Evolutionary conservation across 2,797 vertebrate species (phyloP).

Genomic region (Sorex maritimensis): DNA sequence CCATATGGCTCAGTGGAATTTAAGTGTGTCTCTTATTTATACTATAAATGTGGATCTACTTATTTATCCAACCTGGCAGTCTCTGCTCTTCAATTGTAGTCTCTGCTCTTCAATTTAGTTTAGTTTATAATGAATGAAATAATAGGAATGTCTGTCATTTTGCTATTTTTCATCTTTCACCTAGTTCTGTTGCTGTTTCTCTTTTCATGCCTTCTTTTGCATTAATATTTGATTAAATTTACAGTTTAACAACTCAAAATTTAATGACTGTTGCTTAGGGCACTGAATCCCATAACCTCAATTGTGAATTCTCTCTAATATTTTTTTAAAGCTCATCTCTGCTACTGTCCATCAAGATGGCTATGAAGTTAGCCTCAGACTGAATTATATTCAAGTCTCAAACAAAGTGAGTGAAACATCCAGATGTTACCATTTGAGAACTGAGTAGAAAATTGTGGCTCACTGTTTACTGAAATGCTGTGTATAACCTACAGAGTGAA

Average conservation of each 20-base stretch:
- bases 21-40: not conserved
- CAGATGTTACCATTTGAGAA: not conserved
- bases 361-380: slow-evolving; percentile 93
- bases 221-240: slow-evolving; percentile 62
- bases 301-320: slow-evolving; percentile 66
- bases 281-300: slow-evolving; percentile 15
- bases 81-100: no score
- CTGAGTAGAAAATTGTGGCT: slow-evolving; percentile 23
- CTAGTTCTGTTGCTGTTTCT: slow-evolving; percentile 44
- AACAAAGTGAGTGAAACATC: slow-evolving; percentile 89
- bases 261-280: slow-evolving; percentile 50
- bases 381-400: slow-evolving; percentile 93
- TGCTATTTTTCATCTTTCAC: slow-evolving; percentile 23
- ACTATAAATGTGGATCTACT: slow-evolving; percentile 51
- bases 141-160: not conserved
- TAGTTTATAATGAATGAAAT: slow-evolving; percentile 48
- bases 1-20: slow-evolving; percentile 6
- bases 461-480: slow-evolving; percentile 27
- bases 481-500: slow-evolving; percentile 32
- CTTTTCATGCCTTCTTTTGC: slow-evolving; percentile 41
- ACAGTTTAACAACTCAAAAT: slow-evolving; percentile 45
- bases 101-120: not conserved
- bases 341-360: slow-evolving; percentile 94
- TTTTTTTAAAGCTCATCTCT: slow-evolving; percentile 93
- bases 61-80: slow-evolving; percentile 50